Evolutionary conservation across 2,113 vertebrate species (phyloP).

Genomic region (Speoplatyrhinus poulsoni): DNA sequence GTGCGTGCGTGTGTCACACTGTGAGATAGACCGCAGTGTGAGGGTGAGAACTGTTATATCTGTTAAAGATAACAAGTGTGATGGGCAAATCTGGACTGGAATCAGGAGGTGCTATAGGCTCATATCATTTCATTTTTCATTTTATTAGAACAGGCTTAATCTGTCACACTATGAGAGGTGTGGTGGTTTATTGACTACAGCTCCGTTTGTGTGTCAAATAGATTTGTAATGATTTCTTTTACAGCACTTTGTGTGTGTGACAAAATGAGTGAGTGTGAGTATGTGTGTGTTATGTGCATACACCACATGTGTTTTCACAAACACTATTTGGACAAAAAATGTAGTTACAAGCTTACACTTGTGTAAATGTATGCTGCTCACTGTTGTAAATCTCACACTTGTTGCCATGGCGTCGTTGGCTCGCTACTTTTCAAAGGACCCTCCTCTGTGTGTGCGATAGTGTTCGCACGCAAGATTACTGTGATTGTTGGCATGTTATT

Average conservation of each 20-base stretch:
- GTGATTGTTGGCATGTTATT: constrained; percentile 18
- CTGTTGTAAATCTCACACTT: constrained; percentile 53
- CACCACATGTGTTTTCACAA: neutral
- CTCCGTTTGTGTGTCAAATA: no score
- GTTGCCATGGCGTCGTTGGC: constrained; percentile 64
- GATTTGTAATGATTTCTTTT: no score
- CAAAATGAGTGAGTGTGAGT: no score
- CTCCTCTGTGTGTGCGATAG: constrained; percentile 25
- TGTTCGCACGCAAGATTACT: constrained; percentile 12
- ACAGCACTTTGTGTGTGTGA: no score
- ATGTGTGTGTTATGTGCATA: no score
- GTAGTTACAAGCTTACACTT: neutral
- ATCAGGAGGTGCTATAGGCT: neutral
- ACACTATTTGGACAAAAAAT: neutral
- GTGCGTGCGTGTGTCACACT: constrained; percentile 2
- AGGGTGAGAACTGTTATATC: constrained; percentile 28
- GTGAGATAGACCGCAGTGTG: constrained; percentile 28
- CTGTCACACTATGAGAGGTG: neutral
- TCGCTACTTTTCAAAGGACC: constrained; percentile 38
- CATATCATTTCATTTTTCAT: no score
- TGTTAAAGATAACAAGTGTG: neutral
- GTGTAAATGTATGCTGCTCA: neutral
- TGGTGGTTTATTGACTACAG: no score
- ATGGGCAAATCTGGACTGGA: neutral
- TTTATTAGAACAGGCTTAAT: neutral